Base-by-base conservation (phyloP, 2,797 vertebrate species). In the Thamnophis elegans region DNA sequence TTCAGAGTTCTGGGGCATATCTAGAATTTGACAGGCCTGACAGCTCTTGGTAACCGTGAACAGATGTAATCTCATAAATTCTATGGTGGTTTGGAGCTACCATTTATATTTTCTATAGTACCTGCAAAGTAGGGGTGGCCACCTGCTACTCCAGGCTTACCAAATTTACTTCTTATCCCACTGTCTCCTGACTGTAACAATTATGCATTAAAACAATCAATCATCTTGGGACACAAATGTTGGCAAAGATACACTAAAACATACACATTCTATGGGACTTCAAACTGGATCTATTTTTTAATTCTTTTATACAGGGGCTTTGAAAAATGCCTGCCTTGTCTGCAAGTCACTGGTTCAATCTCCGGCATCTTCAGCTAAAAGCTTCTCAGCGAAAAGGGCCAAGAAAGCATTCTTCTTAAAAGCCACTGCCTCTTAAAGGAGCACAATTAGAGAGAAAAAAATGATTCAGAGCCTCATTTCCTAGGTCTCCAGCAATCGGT, bases 361-460 rank as follows among this genome's bases (percentile, higher is more conserved):
- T 12, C 73, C 22, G 10, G 78, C 22, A 12, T 82, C 78, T 47
- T 82, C 78, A 25, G 78, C 18, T 82, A 82, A 82, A 82, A 82
- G 78, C 78, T 82, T 82, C 42, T 25, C 20, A 5, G 78, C 25
- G 78, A 47, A 82, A 47, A 47, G 78, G 36, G 78, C 78, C 78
- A 82, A 82, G 78, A 82, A 82, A 82, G 78, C 78, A 82, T 82
- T 82, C 78, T 82, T 82, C 78, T 82, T 82, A 82, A 82, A 82
- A 82, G 78, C 78, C 22, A 11, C 78, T 82, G 78, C 20, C 22
- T 82, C 20, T 82, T 47, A 82, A 82, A 47, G 36, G 22, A 82
- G 36, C 36, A 82, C 78, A 47, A 82, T 47, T 82, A 82, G 78
- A 82, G 20, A 82, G 73, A 42, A 25, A 51, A 42, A 42, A 47